Conservation (phyloP, 2,888 invertebrate species). For the Drosophila percnosoma region DNA sequence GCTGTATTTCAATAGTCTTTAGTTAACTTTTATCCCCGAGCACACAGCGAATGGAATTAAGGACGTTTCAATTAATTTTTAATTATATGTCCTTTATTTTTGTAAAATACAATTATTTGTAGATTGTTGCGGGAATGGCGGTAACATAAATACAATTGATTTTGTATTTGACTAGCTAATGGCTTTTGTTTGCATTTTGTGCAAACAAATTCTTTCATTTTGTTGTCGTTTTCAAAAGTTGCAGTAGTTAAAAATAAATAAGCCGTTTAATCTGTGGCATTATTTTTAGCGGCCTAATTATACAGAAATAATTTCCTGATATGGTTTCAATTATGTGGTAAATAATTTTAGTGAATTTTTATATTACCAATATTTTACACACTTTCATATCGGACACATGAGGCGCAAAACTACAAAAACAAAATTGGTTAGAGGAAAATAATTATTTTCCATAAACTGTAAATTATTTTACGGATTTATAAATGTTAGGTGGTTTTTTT, state of each 20-base stretch:
- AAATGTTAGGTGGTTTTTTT: not conserved
- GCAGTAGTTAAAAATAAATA: slow-evolving; percentile 15
- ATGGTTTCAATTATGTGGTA: not conserved
- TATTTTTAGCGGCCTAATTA: not conserved
- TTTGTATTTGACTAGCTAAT: slow-evolving; percentile 14
- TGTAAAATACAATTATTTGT: slow-evolving; percentile 19
- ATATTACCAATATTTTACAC: not conserved
- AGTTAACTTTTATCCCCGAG: slow-evolving; percentile 30
- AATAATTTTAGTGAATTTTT: not conserved
- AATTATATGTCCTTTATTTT: slow-evolving; percentile 37
- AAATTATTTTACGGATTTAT: not conserved
- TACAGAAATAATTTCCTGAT: not conserved
- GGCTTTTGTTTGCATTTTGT: not conserved
- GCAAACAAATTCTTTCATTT: not conserved
- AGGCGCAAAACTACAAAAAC: not conserved
- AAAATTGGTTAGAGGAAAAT: not conserved
- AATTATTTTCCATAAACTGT: not conserved
- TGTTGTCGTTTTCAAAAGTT: not conserved
- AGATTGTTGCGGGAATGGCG: not conserved
- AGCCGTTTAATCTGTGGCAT: slow-evolving; percentile 7
- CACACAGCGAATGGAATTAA: slow-evolving; percentile 35
- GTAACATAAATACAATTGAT: not conserved
- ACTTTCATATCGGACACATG: not conserved
- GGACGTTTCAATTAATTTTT: slow-evolving; percentile 55
- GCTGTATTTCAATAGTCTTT: slow-evolving; percentile 30